Evolutionary conservation across 2,113 vertebrate genomes (phyloP).

Genomic region (Peromyscus leucopus): DNA sequence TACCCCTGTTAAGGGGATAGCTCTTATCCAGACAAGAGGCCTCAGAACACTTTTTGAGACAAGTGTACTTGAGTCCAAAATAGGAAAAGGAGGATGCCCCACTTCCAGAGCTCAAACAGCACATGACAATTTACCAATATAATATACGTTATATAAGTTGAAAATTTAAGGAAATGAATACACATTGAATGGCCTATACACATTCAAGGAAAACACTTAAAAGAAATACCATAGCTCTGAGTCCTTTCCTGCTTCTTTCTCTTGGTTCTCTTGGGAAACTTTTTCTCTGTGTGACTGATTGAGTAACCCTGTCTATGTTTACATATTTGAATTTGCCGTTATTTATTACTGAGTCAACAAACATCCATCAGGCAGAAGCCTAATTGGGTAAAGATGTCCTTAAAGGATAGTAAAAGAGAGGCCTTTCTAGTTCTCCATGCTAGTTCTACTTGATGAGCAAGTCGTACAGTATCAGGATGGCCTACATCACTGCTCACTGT

Average conservation of each 20-base stretch:
- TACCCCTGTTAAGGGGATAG: too few species aligned
- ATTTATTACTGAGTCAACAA: constrained; percentile 33
- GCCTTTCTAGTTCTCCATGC: not conserved
- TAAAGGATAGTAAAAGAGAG: constrained; percentile 10
- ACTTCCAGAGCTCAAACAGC: not conserved
- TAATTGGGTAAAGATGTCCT: constrained; percentile 52
- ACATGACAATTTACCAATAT: not conserved
- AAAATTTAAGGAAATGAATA: constrained; percentile 33
- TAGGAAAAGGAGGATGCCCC: not conserved
- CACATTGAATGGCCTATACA: not conserved
- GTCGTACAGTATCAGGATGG: not conserved
- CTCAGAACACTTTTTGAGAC: not conserved
- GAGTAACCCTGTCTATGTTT: constrained; percentile 64
- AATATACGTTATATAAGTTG: not conserved
- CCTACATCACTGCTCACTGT: not conserved
- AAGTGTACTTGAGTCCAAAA: not conserved
- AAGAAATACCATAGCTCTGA: not conserved
- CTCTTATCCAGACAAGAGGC: not conserved
- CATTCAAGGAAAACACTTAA: not conserved
- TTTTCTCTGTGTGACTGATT: constrained; percentile 25
- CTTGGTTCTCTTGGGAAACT: constrained; percentile 57
- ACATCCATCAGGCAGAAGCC: constrained; percentile 43
- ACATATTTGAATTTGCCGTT: constrained; percentile 48
- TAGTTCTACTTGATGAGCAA: not conserved
- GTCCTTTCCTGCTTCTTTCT: constrained; percentile 7